These are phyloP conservation scores for Lagopus leucura DNA, from an alignment of 2,113 vertebrate species.

Conservation along the genomic window DNA sequence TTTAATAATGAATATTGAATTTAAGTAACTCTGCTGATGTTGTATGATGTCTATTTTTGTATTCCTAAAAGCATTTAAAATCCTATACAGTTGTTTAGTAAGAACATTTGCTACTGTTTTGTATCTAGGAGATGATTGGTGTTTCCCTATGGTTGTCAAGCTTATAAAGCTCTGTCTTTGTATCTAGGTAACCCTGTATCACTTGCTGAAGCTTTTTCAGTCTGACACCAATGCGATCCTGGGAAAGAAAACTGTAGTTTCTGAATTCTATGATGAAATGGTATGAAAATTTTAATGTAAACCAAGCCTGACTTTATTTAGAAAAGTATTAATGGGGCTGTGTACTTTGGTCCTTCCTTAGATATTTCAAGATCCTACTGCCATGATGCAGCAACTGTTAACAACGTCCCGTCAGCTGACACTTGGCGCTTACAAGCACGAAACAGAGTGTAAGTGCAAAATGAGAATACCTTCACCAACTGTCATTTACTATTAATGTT, in stretches of 20 bases:
- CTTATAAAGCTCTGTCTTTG: slow-evolving; percentile 34
- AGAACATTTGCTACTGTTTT: background rate
- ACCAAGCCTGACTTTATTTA: background rate
- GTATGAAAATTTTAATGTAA: slow-evolving; percentile 71
- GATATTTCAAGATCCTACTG: slow-evolving; percentile 99
- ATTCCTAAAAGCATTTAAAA: background rate
- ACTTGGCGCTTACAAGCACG: slow-evolving; percentile 95
- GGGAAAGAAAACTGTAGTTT: slow-evolving; percentile 96
- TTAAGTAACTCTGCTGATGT: background rate
- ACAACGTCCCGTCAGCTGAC: slow-evolving; percentile 97
- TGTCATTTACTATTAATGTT: background rate
- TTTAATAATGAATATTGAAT: background rate
- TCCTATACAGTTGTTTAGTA: background rate
- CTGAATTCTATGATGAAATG: slow-evolving; percentile 99
- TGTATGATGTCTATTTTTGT: background rate
- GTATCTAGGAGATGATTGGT: background rate
- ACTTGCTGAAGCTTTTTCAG: slow-evolving; percentile 96
- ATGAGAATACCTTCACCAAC: background rate
- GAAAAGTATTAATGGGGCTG: background rate
- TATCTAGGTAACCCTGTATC: slow-evolving; percentile 93
- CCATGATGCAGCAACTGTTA: slow-evolving; percentile 98
- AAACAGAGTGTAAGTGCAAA: slow-evolving; percentile 94
- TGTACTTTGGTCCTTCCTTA: slow-evolving; percentile 55
- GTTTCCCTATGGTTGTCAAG: background rate
- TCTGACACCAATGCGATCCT: slow-evolving; percentile 97